Evolutionary conservation across 2,888 invertebrate species (phyloP).

Genomic region (Anoplius nigerrimus): DNA sequence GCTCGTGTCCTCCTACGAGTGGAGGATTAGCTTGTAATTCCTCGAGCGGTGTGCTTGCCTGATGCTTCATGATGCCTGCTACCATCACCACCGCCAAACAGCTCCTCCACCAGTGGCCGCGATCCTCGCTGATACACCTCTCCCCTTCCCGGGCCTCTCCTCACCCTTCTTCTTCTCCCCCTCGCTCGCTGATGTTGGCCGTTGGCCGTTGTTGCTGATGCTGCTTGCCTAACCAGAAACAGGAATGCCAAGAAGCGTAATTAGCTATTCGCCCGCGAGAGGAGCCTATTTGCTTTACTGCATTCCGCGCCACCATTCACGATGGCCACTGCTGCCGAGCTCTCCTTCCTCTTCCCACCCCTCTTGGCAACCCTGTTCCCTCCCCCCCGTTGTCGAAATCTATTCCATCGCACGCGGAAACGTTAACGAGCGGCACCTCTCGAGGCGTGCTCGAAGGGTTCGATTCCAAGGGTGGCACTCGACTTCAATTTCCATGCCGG

Average conservation of each 20-base stretch:
- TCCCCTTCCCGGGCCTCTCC: not conserved
- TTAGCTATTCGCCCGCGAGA: slow-evolving; percentile 70
- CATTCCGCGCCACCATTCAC: slow-evolving; percentile 66
- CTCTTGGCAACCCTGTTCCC: no score
- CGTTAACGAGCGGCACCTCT: not conserved
- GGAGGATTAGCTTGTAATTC: slow-evolving; percentile 68
- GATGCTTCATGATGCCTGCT: not conserved
- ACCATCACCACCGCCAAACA: slow-evolving; percentile 9
- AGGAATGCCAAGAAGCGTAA: slow-evolving; percentile 73
- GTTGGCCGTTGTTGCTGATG: slow-evolving; percentile 37
- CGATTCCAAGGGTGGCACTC: no score
- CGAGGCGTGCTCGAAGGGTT: no score
- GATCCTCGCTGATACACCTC: slow-evolving; percentile 7
- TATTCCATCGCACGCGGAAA: no score
- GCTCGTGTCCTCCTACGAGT: slow-evolving; percentile 73
- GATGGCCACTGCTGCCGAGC: slow-evolving; percentile 29
- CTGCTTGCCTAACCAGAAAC: slow-evolving; percentile 70
- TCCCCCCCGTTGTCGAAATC: no score
- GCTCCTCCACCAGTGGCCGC: slow-evolving; percentile 18
- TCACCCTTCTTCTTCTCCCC: no score
- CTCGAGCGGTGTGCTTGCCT: slow-evolving; percentile 45
- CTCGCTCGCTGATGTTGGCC: not conserved
- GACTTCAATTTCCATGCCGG: no score
- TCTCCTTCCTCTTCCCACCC: no score
- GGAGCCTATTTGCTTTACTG: slow-evolving; percentile 69